Evolutionary conservation across 1,140 invertebrate species (phyloP).

Genomic region (Limonius californicus): DNA sequence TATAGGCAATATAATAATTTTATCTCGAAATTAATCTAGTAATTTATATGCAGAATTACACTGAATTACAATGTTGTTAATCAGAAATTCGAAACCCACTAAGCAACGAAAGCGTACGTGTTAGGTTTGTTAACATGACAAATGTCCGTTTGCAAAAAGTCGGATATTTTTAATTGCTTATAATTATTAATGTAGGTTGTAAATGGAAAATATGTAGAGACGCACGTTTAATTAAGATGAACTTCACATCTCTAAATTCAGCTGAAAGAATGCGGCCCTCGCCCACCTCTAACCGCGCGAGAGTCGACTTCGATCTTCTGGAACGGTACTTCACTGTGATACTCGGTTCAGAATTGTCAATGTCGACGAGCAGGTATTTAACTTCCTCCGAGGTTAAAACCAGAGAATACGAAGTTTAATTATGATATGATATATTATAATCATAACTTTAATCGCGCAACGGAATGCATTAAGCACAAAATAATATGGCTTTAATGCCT

Average conservation of each 20-base stretch:
- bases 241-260: background rate
- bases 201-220: too few species aligned
- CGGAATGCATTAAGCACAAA: constrained; percentile 2
- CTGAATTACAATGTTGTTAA: background rate
- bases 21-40: too few species aligned
- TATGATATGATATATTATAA: constrained; percentile 5
- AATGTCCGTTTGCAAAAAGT: background rate
- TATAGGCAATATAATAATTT: too few species aligned
- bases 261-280: constrained; percentile 25
- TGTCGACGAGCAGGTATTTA: constrained; percentile 25
- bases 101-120: too few species aligned
- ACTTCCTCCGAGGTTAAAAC: constrained; percentile 14
- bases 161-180: too few species aligned
- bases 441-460: constrained; percentile 10
- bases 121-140: too few species aligned
- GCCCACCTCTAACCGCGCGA: constrained; percentile 23
- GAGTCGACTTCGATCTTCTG: constrained; percentile 22
- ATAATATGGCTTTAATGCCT: constrained; percentile 1
- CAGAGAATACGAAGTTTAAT: constrained; percentile 5
- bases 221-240: too few species aligned
- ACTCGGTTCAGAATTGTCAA: constrained; percentile 27
- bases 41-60: too few species aligned
- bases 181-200: background rate
- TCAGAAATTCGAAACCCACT: too few species aligned
- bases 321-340: constrained; percentile 28